Conservation (phyloP, 2,888 invertebrate species). For the Polylopha cassiicola region DNA sequence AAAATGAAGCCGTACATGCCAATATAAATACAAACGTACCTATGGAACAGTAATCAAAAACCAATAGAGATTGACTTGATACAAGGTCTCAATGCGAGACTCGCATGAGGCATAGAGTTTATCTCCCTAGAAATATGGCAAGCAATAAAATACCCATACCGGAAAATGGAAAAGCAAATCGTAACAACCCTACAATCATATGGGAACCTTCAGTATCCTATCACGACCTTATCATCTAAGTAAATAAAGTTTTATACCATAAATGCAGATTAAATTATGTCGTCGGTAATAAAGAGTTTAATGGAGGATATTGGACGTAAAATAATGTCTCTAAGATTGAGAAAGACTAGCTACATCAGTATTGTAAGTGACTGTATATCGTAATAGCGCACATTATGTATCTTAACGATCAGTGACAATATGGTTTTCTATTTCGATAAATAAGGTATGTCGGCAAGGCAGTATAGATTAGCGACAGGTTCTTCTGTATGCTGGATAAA, state of each 20-base stretch:
- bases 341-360: too few species aligned
- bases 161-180: constrained; percentile 63
- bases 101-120: constrained; percentile 45
- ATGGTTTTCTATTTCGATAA: too few species aligned
- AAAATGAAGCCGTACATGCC: constrained; percentile 29
- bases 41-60: constrained; percentile 55
- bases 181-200: constrained; percentile 39
- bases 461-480: too few species aligned
- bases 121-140: constrained; percentile 60
- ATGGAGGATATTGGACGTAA: too few species aligned
- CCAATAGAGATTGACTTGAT: constrained; percentile 48
- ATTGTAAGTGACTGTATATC: too few species aligned
- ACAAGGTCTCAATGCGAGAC: constrained; percentile 39
- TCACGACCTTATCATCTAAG: background rate
- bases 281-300: too few species aligned
- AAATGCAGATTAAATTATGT: too few species aligned
- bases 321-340: too few species aligned
- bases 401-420: too few species aligned
- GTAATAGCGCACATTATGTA: too few species aligned
- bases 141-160: constrained; percentile 68
- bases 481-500: too few species aligned
- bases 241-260: background rate
- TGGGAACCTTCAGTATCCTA: constrained; percentile 4
- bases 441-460: too few species aligned
- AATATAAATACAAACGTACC: constrained; percentile 29